Evolutionary conservation across 2,113 vertebrate species (phyloP).

Genomic region (Arizona elegans): DNA sequence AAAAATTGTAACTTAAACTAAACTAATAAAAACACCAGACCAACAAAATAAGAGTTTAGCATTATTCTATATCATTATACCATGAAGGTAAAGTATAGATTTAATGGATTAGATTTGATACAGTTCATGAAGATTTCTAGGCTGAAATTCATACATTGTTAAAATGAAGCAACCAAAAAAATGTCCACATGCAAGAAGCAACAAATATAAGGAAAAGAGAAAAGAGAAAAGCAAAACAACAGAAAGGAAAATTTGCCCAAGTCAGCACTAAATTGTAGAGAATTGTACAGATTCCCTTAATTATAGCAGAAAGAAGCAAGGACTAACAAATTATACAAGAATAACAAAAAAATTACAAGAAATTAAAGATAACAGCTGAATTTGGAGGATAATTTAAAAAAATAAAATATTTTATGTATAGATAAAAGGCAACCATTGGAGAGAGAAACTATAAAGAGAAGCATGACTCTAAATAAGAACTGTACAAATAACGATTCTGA

Average conservation of each 20-base stretch:
- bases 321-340: background rate
- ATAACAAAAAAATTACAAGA: background rate
- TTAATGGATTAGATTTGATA: background rate
- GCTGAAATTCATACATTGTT: background rate
- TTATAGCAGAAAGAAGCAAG: background rate
- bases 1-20: background rate
- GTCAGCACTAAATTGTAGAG: background rate
- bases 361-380: background rate
- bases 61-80: background rate
- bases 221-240: background rate
- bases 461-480: background rate
- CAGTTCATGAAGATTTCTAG: background rate
- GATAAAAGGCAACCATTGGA: background rate
- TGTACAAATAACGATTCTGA: background rate
- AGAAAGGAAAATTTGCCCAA: background rate
- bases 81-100: background rate
- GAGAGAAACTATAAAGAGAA: background rate
- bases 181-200: background rate
- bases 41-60: background rate
- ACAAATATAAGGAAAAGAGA: background rate
- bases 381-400: background rate
- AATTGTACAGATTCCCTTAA: no score
- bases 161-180: background rate
- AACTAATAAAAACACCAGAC: no score
- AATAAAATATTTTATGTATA: background rate